A percentile compares a stretch with the other conserved stretches of the same genome.
phyloP scores from a whole-genome alignment of 1,140 invertebrate species.

The Euwallacea similis region DNA sequence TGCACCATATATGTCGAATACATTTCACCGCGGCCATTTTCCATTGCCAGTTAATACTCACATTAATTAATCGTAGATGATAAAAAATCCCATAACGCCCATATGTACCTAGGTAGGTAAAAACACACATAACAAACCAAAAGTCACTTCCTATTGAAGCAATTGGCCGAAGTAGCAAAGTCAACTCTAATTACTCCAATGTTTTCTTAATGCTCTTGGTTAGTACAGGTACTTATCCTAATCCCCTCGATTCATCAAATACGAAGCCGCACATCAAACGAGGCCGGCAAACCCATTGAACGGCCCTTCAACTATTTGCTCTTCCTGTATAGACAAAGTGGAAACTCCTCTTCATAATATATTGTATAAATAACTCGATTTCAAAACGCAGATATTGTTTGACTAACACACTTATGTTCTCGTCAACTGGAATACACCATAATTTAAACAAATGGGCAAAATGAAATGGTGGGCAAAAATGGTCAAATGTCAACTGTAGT shows the following conservation, averaged over 20 bases:
- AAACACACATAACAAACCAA: not conserved
- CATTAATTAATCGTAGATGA: no score
- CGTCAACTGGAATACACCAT: slow-evolving; percentile 10
- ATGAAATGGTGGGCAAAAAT: not conserved
- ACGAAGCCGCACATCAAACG: slow-evolving; percentile 15
- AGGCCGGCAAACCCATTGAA: slow-evolving; percentile 8
- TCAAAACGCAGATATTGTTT: slow-evolving; percentile 15
- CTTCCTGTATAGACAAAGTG: slow-evolving; percentile 23
- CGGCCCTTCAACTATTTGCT: slow-evolving; percentile 21
- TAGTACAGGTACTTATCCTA: slow-evolving; percentile 10
- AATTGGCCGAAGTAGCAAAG: slow-evolving; percentile 5
- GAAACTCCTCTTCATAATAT: slow-evolving; percentile 12
- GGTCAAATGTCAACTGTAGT: not conserved
- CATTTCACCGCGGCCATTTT: no score
- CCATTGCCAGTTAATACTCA: no score
- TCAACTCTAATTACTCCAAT: slow-evolving; percentile 6
- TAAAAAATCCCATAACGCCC: not conserved
- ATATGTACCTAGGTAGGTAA: not conserved
- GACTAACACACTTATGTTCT: slow-evolving; percentile 18
- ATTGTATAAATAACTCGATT: slow-evolving; percentile 13
- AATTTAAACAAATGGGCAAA: slow-evolving; percentile 22
- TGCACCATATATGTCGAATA: no score
- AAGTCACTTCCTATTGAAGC: slow-evolving; percentile 7
- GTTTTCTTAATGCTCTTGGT: slow-evolving; percentile 10
- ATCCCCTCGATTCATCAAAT: slow-evolving; percentile 19